Conservation (phyloP, 2,113 vertebrate species). For the Nothobranchius furzeri region DNA sequence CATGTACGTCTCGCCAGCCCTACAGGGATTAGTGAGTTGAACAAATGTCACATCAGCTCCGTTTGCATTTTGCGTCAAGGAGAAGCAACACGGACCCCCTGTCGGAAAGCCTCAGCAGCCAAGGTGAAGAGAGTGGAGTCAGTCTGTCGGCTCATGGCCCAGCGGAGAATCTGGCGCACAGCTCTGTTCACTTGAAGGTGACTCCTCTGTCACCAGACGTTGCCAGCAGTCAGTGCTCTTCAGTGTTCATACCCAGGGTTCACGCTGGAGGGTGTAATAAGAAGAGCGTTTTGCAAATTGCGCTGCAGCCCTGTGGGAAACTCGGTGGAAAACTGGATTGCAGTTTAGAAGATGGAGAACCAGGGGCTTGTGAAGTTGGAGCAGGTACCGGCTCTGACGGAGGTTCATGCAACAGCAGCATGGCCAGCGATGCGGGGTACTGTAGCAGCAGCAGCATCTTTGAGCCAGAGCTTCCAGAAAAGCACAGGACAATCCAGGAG, state of each 20-base stretch:
- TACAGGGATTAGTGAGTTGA: slow-evolving; percentile 84
- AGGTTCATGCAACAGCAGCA: slow-evolving; percentile 82
- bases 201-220: slow-evolving; percentile 81
- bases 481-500: slow-evolving; percentile 66
- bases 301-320: slow-evolving; percentile 82
- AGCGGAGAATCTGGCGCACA: slow-evolving; percentile 72
- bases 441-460: slow-evolving; percentile 83
- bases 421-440: slow-evolving; percentile 78
- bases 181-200: slow-evolving; percentile 83
- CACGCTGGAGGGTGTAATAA: slow-evolving; percentile 72
- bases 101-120: slow-evolving; percentile 83
- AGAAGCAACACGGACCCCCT: slow-evolving; percentile 93
- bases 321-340: slow-evolving; percentile 62
- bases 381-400: slow-evolving; percentile 76
- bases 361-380: slow-evolving; percentile 48
- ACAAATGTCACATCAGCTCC: slow-evolving; percentile 90
- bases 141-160: slow-evolving; percentile 69
- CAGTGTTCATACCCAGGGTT: slow-evolving; percentile 79
- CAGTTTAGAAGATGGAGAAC: slow-evolving; percentile 65
- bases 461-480: slow-evolving; percentile 81
- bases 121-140: slow-evolving; percentile 77
- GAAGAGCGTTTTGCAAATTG: slow-evolving; percentile 90
- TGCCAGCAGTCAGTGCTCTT: slow-evolving; percentile 67
- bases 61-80: slow-evolving; percentile 90
- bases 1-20: slow-evolving; percentile 70